phyloP scores from a whole-genome alignment of 2,113 vertebrate species.

The Scortum barcoo region DNA sequence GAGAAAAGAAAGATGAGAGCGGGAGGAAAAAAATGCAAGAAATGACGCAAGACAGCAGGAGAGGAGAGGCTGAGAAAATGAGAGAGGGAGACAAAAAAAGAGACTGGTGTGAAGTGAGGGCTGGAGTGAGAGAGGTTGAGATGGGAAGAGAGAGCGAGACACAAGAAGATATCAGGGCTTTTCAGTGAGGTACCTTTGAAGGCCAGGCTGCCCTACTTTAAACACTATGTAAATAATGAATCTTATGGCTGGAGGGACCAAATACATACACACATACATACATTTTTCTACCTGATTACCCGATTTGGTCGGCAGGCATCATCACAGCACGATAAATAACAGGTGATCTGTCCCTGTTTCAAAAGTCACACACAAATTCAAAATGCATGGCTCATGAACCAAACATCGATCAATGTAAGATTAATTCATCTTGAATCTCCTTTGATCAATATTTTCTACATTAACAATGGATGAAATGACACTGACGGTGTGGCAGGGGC shows the following conservation, averaged over 20 bases:
- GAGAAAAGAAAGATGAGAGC: slow-evolving; percentile 2
- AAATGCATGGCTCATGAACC: not conserved
- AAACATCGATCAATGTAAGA: not conserved
- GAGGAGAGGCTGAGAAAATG: slow-evolving; percentile 48
- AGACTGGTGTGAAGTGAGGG: slow-evolving; percentile 34
- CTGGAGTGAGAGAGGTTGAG: slow-evolving; percentile 8
- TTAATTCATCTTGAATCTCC: not conserved
- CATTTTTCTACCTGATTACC: not conserved
- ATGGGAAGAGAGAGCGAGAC: slow-evolving; percentile 23
- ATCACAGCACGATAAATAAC: not conserved
- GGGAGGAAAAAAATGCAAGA: not conserved
- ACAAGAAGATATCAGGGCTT: slow-evolving; percentile 34
- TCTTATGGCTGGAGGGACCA: slow-evolving; percentile 38
- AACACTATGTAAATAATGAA: slow-evolving; percentile 79
- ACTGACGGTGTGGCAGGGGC: not conserved
- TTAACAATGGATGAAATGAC: slow-evolving; percentile 4
- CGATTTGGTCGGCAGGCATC: not conserved
- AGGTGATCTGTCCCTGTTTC: not conserved
- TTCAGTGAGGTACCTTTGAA: slow-evolving; percentile 63
- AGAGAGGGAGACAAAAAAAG: slow-evolving; percentile 26
- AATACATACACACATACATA: slow-evolving; percentile 11
- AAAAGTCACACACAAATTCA: not conserved
- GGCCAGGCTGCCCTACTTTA: slow-evolving; percentile 76
- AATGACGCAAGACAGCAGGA: slow-evolving; percentile 50
- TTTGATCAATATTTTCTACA: not conserved